Conservation (phyloP, 2,888 invertebrate genomes). For the Pomacea canaliculata region DNA sequence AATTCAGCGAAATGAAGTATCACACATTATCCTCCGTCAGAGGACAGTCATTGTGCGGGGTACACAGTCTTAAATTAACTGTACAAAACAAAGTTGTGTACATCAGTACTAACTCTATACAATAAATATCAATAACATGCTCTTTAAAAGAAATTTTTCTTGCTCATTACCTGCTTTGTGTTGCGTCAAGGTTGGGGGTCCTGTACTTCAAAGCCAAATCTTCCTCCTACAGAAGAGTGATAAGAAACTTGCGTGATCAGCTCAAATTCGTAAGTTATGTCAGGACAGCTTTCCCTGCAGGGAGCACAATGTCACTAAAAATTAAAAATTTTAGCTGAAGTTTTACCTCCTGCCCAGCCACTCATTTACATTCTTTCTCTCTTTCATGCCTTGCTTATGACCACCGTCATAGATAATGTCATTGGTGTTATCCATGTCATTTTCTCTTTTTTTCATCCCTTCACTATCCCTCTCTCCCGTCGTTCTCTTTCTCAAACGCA, state of each 20-base stretch:
- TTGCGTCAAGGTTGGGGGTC: conserved; percentile 21
- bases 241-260: conserved; percentile 26
- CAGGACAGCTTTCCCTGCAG: neutral
- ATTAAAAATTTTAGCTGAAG: too few species aligned
- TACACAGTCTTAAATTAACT: too few species aligned
- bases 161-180: neutral
- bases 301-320: too few species aligned
- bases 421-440: neutral
- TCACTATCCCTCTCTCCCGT: neutral
- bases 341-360: too few species aligned
- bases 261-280: conserved; percentile 32
- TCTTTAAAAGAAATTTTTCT: too few species aligned
- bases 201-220: conserved; percentile 32
- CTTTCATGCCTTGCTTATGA: neutral
- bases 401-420: neutral
- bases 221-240: conserved; percentile 23
- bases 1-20: too few species aligned
- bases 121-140: neutral
- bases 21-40: too few species aligned
- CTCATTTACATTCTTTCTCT: neutral
- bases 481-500: too few species aligned
- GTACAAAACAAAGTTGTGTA: too few species aligned
- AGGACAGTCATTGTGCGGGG: too few species aligned
- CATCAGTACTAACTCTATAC: too few species aligned
- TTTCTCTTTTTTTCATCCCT: neutral